phyloP scores from a whole-genome alignment of 2,797 vertebrate species.

The Chanos chanos region DNA sequence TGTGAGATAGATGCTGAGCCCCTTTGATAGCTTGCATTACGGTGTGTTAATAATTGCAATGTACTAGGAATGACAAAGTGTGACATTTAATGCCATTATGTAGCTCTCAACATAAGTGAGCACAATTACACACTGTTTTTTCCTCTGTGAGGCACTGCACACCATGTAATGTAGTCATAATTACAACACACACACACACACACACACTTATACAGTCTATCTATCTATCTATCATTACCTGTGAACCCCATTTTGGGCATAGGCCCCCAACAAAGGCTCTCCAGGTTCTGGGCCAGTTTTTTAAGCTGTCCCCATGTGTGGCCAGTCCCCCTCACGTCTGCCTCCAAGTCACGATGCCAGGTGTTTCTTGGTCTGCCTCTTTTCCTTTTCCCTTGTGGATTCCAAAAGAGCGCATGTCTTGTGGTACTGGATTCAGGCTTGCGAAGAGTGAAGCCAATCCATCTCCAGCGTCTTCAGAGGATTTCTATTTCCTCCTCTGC shows the following conservation, averaged over 20 bases:
- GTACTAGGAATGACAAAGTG: too few species aligned
- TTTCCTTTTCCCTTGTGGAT: constrained; percentile 3
- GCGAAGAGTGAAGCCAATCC: not conserved
- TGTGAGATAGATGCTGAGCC: too few species aligned
- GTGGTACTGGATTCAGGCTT: not conserved
- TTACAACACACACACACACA: too few species aligned
- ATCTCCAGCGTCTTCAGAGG: not conserved
- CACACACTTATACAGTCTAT: too few species aligned
- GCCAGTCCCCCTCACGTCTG: constrained; percentile 4
- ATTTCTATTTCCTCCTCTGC: constrained; percentile 4
- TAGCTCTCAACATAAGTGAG: too few species aligned
- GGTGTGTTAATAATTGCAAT: too few species aligned
- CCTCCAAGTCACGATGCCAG: not conserved
- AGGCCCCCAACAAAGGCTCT: not conserved
- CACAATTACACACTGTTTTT: too few species aligned
- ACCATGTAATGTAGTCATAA: too few species aligned
- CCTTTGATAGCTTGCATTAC: too few species aligned
- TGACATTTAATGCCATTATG: too few species aligned
- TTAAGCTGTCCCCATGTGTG: not conserved
- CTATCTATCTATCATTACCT: too few species aligned
- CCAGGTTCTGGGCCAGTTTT: not conserved
- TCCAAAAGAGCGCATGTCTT: not conserved
- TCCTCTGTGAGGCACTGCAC: too few species aligned
- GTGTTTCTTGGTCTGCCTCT: not conserved
- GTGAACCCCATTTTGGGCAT: not conserved